These are phyloP conservation scores for Crotalus helleri DNA, from an alignment of 2,113 vertebrate genomes.

Conservation along the genomic window DNA sequence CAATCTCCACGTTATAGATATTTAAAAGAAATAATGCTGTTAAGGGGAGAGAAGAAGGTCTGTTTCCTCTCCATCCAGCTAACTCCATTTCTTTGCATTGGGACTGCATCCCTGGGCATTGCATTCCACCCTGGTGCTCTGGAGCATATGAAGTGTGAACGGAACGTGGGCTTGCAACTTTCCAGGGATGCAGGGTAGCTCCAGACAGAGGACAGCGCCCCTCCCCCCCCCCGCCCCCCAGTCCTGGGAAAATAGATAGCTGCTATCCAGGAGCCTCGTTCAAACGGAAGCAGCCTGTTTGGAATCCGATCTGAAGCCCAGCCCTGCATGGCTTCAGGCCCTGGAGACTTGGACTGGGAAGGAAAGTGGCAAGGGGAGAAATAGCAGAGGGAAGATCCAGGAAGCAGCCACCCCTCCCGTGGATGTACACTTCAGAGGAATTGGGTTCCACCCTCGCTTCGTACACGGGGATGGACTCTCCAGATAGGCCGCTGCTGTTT, in stretches of 20 bases:
- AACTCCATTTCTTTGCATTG: neutral
- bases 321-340: neutral
- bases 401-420: neutral
- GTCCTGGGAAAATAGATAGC: neutral
- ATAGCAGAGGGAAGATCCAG: neutral
- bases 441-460: neutral
- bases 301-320: neutral
- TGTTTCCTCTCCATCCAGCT: no score
- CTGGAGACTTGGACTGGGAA: neutral
- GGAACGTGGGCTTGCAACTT: neutral
- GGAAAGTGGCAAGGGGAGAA: neutral
- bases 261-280: neutral
- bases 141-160: neutral
- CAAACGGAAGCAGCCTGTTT: neutral
- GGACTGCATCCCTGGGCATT: neutral
- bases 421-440: rapidly evolving
- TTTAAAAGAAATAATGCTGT: neutral
- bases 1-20: neutral
- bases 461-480: neutral
- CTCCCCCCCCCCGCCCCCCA: neutral
- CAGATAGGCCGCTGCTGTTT: neutral
- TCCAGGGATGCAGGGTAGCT: neutral
- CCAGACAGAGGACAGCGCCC: no score
- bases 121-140: neutral
- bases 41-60: neutral